Conservation (phyloP, 2,888 invertebrate genomes). For the Acleris sparsana region DNA sequence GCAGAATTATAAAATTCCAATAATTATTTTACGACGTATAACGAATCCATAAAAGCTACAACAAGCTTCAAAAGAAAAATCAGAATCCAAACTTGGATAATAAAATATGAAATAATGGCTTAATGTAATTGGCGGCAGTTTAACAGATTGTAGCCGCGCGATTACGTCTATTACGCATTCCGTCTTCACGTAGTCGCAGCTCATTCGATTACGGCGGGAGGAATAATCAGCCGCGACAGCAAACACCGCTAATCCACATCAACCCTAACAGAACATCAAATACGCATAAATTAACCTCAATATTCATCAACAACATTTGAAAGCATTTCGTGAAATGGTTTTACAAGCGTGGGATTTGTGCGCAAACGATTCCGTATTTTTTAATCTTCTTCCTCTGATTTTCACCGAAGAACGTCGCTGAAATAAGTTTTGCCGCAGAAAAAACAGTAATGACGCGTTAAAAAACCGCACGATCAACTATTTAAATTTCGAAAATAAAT, state of each 20-base stretch:
- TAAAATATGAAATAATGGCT: no score
- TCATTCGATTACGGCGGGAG: conserved; percentile 64
- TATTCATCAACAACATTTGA: conserved; percentile 58
- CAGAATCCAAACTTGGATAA: no score
- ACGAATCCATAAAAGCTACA: no score
- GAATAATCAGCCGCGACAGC: conserved; percentile 46
- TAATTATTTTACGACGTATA: not conserved
- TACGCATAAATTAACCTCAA: conserved; percentile 39
- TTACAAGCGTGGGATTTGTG: conserved; percentile 83
- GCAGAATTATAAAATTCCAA: not conserved
- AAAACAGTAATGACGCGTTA: conserved; percentile 47
- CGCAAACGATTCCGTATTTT: conserved; percentile 63
- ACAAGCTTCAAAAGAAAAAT: no score
- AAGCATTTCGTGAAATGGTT: conserved; percentile 84
- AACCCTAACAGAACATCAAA: conserved; percentile 39
- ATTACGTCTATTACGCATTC: conserved; percentile 64
- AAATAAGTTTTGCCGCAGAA: conserved; percentile 59
- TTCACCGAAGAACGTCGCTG: conserved; percentile 72
- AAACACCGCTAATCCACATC: conserved; percentile 42
- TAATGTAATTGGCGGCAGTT: no score
- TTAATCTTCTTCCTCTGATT: conserved; percentile 66
- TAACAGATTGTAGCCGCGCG: conserved; percentile 32
- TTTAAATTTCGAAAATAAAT: conserved; percentile 53
- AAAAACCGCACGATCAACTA: conserved; percentile 50
- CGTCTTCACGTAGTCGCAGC: conserved; percentile 58